Evolutionary conservation across 2,113 vertebrate species (phyloP).

Genomic region (Pitta sordida): DNA sequence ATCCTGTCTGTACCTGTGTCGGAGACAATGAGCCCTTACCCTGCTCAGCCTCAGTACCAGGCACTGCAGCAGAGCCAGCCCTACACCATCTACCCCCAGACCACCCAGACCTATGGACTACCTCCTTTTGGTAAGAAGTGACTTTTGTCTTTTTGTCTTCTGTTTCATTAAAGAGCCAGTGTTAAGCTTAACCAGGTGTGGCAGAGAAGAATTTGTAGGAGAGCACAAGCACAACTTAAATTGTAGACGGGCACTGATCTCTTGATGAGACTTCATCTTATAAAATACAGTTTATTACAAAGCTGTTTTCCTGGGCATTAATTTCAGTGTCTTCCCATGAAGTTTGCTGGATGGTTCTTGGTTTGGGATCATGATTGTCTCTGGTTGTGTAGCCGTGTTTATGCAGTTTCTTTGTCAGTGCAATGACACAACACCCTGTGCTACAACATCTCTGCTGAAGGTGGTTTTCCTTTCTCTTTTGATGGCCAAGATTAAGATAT

Average conservation of each 20-base stretch:
- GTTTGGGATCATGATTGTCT: neutral
- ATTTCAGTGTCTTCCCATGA: neutral
- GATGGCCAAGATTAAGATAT: neutral
- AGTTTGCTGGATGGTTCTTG: neutral
- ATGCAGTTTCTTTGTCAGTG: neutral
- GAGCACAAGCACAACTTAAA: neutral
- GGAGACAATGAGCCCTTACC: slow-evolving; percentile 85
- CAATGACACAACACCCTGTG: neutral
- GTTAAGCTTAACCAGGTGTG: neutral
- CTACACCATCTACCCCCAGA: slow-evolving; percentile 90
- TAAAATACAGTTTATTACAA: neutral
- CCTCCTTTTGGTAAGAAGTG: slow-evolving; percentile 91
- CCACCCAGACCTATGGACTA: slow-evolving; percentile 92
- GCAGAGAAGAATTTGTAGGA: neutral
- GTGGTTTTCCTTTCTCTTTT: neutral
- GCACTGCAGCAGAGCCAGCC: slow-evolving; percentile 86
- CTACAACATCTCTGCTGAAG: neutral
- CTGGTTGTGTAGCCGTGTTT: neutral
- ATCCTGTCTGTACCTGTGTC: slow-evolving; percentile 78
- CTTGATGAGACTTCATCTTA: neutral
- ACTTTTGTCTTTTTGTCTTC: neutral
- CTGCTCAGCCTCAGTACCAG: slow-evolving; percentile 84
- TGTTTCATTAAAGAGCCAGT: neutral
- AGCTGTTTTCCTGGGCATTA: neutral
- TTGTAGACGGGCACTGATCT: neutral